Evolutionary conservation across 2,888 invertebrate species (phyloP).

Genomic region (Callyntrura guangdongensis): DNA sequence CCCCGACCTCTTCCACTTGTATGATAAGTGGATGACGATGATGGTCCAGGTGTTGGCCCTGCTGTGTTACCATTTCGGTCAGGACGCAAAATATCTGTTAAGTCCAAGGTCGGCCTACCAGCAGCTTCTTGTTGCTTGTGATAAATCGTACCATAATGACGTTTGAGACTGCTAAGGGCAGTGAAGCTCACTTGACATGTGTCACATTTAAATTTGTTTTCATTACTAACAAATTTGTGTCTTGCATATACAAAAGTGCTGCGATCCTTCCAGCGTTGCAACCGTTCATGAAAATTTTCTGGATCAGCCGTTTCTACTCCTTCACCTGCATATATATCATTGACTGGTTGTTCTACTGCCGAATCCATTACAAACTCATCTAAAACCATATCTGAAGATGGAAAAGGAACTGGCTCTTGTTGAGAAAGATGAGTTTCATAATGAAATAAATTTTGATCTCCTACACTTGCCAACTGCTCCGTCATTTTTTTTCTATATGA

Average conservation of each 20-base stretch:
- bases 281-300: not conserved
- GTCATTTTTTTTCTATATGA: conserved; percentile 62
- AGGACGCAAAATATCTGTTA: conserved; percentile 62
- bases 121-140: conserved; percentile 72
- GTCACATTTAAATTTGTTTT: conserved; percentile 67
- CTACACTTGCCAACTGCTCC: not conserved
- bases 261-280: conserved; percentile 54
- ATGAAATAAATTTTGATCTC: not conserved
- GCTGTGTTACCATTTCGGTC: conserved; percentile 16
- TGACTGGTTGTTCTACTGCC: not conserved
- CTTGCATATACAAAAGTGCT: conserved; percentile 72
- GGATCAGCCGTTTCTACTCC: not conserved
- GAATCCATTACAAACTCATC: not conserved
- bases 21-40: conserved; percentile 4
- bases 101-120: conserved; percentile 46
- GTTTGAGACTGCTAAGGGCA: conserved; percentile 69
- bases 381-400: not conserved
- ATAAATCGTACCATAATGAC: conserved; percentile 72
- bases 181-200: conserved; percentile 66
- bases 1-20: conserved; percentile 34
- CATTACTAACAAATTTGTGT: conserved; percentile 66
- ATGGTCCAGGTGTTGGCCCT: not conserved
- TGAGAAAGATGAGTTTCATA: not conserved
- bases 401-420: not conserved
- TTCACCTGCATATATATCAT: not conserved